Evolutionary conservation across 2,888 invertebrate genomes (phyloP).

Genomic region (Drosophila macrothrix): DNA sequence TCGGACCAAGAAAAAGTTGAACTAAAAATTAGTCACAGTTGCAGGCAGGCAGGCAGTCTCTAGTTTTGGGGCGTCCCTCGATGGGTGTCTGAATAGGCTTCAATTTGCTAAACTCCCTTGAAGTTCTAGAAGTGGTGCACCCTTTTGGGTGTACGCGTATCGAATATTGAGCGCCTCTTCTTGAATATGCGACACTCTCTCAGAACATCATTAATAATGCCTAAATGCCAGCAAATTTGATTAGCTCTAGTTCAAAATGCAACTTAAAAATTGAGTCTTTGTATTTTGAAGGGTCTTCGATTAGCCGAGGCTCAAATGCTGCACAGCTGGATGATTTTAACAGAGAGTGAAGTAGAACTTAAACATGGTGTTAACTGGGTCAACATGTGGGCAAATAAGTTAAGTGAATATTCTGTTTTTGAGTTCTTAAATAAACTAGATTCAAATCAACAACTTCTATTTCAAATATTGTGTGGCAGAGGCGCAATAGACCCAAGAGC

Average conservation of each 20-base stretch:
- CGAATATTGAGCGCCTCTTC: constrained; percentile 17
- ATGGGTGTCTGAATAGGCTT: constrained; percentile 44
- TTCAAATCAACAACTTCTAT: too few species aligned
- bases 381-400: background rate
- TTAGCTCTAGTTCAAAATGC: constrained; percentile 42
- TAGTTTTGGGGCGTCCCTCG: constrained; percentile 41
- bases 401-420: too few species aligned
- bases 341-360: background rate
- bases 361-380: background rate
- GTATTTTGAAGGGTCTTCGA: background rate
- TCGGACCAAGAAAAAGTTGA: constrained; percentile 4
- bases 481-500: too few species aligned
- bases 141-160: constrained; percentile 62
- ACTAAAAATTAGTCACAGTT: constrained; percentile 46
- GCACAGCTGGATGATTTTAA: background rate
- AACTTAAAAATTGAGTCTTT: background rate
- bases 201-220: background rate
- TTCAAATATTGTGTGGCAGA: too few species aligned
- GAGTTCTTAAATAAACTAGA: too few species aligned
- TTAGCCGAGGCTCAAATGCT: constrained; percentile 5
- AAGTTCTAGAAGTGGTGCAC: constrained; percentile 16
- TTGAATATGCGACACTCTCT: background rate
- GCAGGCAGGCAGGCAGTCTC: background rate
- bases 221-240: constrained; percentile 27
- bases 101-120: constrained; percentile 57